Percentiles rank a stretch among this genome's conserved stretches.
These are phyloP conservation scores for Opisthograptis luteolata DNA, from an alignment of 2,888 invertebrate genomes.

Conservation along the genomic window DNA sequence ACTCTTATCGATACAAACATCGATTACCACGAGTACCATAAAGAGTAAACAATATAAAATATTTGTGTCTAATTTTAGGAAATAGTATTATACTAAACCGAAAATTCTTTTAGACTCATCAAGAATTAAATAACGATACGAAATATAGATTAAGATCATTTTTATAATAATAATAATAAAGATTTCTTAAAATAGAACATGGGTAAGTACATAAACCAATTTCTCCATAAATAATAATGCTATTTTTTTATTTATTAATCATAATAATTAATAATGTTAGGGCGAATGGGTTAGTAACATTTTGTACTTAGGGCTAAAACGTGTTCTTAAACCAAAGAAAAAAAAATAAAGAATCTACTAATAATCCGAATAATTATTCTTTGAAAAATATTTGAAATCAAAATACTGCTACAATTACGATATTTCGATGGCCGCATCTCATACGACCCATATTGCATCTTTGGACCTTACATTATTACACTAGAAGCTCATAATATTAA, in stretches of 20 bases:
- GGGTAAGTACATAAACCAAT: conserved; percentile 81
- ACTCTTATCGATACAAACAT: conserved; percentile 29
- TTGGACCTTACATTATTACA: conserved; percentile 76
- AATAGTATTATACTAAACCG: conserved; percentile 36
- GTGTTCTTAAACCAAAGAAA: conserved; percentile 60
- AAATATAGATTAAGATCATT: conserved; percentile 54
- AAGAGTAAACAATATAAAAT: conserved; percentile 25
- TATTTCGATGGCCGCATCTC: conserved; percentile 59
- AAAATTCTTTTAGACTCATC: conserved; percentile 57
- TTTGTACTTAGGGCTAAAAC: conserved; percentile 74
- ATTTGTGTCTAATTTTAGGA: conserved; percentile 22
- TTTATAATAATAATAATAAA: conserved; percentile 51
- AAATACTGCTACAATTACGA: conserved; percentile 72
- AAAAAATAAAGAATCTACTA: conserved; percentile 53
- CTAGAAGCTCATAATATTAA: conserved; percentile 70
- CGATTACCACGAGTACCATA: conserved; percentile 17
- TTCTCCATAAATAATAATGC: conserved; percentile 57
- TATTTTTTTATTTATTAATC: conserved; percentile 47
- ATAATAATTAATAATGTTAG: conserved; percentile 60
- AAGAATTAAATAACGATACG: conserved; percentile 45
- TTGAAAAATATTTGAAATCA: conserved; percentile 46
- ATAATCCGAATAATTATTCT: conserved; percentile 48
- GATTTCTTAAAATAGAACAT: conserved; percentile 56
- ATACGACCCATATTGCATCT: conserved; percentile 68
- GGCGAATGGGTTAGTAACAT: conserved; percentile 69